A percentile compares a stretch with the other conserved stretches of the same genome.
Conservation (phyloP, 92 coral and sea anemone genomes). For the Plumapathes pennacea region DNA sequence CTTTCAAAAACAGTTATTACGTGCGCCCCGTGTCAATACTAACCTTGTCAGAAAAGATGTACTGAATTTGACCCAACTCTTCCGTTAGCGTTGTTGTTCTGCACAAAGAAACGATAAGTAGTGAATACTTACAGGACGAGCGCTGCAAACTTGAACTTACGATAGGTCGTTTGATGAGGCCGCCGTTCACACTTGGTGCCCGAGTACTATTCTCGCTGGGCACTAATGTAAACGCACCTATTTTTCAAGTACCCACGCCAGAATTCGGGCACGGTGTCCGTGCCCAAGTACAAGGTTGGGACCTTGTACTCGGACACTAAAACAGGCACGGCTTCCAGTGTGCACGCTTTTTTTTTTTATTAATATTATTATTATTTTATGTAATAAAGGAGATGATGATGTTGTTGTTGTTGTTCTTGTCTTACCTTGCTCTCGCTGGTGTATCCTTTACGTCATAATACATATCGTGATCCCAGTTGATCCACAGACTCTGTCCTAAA, state of each 20-base stretch:
- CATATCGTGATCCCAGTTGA: constrained; percentile 87
- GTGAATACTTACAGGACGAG: not conserved
- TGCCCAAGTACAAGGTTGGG: no score
- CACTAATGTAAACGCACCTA: no score
- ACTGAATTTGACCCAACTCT: constrained; percentile 96
- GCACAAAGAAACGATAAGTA: not conserved
- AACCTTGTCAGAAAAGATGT: constrained; percentile 96
- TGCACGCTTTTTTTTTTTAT: no score
- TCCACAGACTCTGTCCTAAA: constrained; percentile 96
- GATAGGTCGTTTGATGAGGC: no score
- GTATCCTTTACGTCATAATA: constrained; percentile 77
- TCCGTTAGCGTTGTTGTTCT: constrained; percentile 96
- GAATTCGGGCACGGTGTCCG: no score
- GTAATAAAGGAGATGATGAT: not conserved
- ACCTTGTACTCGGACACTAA: no score
- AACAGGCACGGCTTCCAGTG: no score
- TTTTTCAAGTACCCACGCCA: no score
- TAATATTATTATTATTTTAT: not conserved
- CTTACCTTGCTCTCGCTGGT: constrained; percentile 90
- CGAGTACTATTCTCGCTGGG: no score
- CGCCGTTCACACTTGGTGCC: no score
- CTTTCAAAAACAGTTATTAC: not conserved
- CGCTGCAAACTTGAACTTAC: no score
- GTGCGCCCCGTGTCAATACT: not conserved
- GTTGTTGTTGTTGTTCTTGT: not conserved